Conservation (phyloP, 2,888 invertebrate genomes). For the Drosophila testacea region DNA sequence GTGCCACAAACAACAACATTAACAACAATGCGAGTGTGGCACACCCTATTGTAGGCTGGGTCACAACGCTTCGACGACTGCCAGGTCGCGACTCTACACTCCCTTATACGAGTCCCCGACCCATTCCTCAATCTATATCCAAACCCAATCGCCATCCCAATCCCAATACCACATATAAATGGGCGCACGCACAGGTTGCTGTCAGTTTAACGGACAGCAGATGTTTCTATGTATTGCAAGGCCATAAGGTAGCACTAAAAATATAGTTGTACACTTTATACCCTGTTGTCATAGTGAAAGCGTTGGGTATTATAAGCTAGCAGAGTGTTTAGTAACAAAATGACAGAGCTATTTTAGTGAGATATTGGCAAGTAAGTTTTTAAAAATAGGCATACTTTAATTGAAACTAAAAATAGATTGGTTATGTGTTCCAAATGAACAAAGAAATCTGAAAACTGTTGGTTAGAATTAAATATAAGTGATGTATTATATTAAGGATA, state of each 20-base stretch:
- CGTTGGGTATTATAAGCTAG: not conserved
- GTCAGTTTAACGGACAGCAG: constrained; percentile 27
- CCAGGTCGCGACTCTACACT: constrained; percentile 40
- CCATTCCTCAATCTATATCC: constrained; percentile 5
- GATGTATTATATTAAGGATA: no score
- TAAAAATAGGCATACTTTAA: no score
- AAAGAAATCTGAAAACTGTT: no score
- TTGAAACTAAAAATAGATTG: no score
- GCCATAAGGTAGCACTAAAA: constrained; percentile 42
- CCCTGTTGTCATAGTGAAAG: constrained; percentile 8
- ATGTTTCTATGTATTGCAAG: constrained; percentile 43
- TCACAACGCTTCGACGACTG: constrained; percentile 42
- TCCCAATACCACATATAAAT: constrained; percentile 34
- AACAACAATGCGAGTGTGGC: constrained; percentile 16
- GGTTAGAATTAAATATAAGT: no score
- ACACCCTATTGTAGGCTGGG: constrained; percentile 52
- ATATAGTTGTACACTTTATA: constrained; percentile 26
- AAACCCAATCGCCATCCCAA: constrained; percentile 37
- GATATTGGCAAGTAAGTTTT: no score
- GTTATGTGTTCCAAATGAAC: no score
- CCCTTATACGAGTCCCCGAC: constrained; percentile 29
- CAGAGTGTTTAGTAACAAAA: not conserved
- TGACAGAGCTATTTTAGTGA: not conserved
- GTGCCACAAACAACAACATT: constrained; percentile 1
- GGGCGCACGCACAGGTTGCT: constrained; percentile 61